Base-by-base conservation (phyloP, 2,888 invertebrate species). In the Isoperla grammatica region DNA sequence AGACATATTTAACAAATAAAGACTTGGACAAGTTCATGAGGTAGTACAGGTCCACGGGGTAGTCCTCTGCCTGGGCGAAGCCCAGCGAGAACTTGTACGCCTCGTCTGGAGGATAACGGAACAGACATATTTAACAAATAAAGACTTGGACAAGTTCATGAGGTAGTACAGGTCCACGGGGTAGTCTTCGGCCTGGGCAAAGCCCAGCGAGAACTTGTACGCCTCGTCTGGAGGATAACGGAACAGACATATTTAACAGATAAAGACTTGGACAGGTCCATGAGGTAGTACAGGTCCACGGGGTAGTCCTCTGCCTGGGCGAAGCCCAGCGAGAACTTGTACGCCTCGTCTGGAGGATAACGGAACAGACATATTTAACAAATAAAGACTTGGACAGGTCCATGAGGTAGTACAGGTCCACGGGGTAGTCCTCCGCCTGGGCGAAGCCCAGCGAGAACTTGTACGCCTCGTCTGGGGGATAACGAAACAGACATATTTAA, bases 261-360 rank as follows among this genome's bases (percentile, higher is more conserved):
- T n/a, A n/a, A n/a, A n/a, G n/a, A n/a, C n/a, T 95, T 90, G 69
- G 97, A 97, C 70, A 99, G 81, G 77, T 99, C 99, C 98, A 99
- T 99, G 70, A 99, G 87, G 73, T 98, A 99, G 76, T 99, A 99
- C 15, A 99, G 82, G 78, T 99, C 99, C 2, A 99, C 95, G 0
- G 98, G 98, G 75, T 98, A 99, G 75, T 99, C 96, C 71, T 88
- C 86, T 0, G 91, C 91, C 77, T 91, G 90, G 0, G 89, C 85
- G 72, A 92, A 93, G 43, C 81, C 79, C 70, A 94, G 84, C 6
- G 79, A 75, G 69, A 94, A 79, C 66, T 81, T 83, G 69, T 89
- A 83, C 65, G 86, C 84, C 79, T 90, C 86, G 71, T 88, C 91
- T 91, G 73, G 57, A n/a, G n/a, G n/a, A n/a, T n/a, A n/a, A n/a